Evolutionary conservation across 2,888 invertebrate genomes (phyloP).

Genomic region (Pherbina coryleti): DNA sequence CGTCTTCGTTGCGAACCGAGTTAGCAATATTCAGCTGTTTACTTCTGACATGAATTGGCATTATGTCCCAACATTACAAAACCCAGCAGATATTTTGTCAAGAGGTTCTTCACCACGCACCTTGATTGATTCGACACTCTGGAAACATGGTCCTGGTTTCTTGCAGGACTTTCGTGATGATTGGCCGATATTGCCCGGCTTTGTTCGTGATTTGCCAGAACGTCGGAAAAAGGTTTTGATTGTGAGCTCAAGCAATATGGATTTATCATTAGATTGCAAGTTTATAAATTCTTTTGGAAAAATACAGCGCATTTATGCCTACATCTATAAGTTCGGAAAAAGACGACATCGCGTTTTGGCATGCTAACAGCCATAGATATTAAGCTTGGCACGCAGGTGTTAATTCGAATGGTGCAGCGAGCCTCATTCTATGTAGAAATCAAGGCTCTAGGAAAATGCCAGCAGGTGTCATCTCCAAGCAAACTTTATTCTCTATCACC

Average conservation of each 20-base stretch:
- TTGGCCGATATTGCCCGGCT: background rate
- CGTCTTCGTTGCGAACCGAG: constrained; percentile 38
- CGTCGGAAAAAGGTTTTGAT: background rate
- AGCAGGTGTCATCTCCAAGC: background rate
- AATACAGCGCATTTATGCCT: background rate
- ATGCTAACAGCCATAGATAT: constrained; percentile 12
- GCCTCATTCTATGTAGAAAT: constrained; percentile 23
- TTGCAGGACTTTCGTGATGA: background rate
- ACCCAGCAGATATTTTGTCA: constrained; percentile 17
- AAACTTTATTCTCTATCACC: constrained; percentile 23
- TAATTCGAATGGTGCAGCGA: constrained; percentile 34
- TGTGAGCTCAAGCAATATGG: background rate
- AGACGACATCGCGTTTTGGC: background rate
- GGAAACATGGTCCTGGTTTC: background rate
- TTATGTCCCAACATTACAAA: constrained; percentile 35
- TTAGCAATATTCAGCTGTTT: constrained; percentile 37
- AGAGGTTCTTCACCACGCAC: too few relatives aligned
- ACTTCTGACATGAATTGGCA: background rate
- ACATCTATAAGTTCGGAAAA: background rate
- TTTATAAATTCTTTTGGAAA: too few relatives aligned
- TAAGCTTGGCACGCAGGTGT: constrained; percentile 22
- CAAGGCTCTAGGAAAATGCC: background rate
- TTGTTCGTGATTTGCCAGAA: too few relatives aligned
- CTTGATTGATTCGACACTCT: too few relatives aligned
- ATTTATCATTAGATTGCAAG: background rate